These are phyloP conservation scores for Chascanopsetta lugubris DNA, from an alignment of 2,113 vertebrate genomes.

Conservation along the genomic window DNA sequence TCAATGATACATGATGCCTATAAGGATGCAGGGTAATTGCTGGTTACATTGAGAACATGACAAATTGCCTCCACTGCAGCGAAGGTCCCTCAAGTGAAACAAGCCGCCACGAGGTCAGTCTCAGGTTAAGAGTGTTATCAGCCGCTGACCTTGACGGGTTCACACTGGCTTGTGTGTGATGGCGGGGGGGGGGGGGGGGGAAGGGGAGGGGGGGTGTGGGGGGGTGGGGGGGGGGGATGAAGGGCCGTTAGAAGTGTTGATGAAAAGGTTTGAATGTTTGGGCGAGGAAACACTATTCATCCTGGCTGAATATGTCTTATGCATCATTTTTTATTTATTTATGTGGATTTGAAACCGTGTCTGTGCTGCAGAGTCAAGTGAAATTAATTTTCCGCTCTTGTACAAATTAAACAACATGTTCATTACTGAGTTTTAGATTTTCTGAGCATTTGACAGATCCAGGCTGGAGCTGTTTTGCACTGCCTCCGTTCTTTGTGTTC, in stretches of 20 bases:
- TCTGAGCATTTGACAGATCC: background rate
- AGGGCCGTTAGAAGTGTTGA: constrained; percentile 24
- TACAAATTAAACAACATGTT: background rate
- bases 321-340: background rate
- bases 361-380: no score
- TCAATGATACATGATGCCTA: constrained; percentile 77
- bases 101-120: constrained; percentile 56
- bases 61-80: constrained; percentile 70
- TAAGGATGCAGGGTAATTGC: constrained; percentile 75
- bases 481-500: background rate
- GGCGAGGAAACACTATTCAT: background rate
- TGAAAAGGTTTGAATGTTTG: background rate
- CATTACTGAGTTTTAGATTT: background rate
- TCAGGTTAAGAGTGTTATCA: constrained; percentile 69
- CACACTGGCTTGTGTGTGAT: constrained; percentile 30
- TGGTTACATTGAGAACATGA: constrained; percentile 68
- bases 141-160: constrained; percentile 75
- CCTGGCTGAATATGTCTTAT: background rate
- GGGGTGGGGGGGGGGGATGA: constrained; percentile 17
- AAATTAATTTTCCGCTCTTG: background rate
- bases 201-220: constrained; percentile 34
- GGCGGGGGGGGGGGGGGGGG: background rate
- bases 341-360: no score
- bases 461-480: background rate
- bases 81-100: constrained; percentile 67